Evolutionary conservation across 2,113 vertebrate genomes (phyloP).

Genomic region (Dipodomys ordii): DNA sequence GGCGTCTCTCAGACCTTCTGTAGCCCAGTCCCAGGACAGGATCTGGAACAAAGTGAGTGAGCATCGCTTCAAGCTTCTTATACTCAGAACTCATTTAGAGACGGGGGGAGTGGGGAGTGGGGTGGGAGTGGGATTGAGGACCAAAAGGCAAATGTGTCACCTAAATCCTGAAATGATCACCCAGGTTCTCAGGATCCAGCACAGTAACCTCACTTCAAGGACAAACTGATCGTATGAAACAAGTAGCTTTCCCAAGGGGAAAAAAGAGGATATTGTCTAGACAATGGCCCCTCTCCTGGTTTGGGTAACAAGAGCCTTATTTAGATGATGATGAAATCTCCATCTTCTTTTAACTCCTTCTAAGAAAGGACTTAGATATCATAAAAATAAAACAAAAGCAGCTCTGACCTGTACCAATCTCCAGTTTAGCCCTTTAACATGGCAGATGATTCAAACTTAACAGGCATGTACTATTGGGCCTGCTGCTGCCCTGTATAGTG

Average conservation of each 20-base stretch:
- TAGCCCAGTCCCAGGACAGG: background rate
- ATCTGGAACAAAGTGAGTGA: background rate
- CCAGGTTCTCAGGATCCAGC: background rate
- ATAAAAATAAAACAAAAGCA: background rate
- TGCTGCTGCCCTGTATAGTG: background rate
- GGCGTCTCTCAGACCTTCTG: conserved; percentile 10
- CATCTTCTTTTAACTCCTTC: background rate
- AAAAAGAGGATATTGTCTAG: conserved; percentile 31
- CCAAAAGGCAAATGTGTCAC: background rate
- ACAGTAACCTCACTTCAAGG: background rate
- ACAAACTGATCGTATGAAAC: background rate
- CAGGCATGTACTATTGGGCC: background rate
- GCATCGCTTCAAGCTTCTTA: background rate
- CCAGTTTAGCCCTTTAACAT: too few species aligned
- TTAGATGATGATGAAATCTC: conserved; percentile 28
- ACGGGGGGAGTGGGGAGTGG: background rate
- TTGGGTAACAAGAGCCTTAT: background rate
- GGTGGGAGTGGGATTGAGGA: background rate
- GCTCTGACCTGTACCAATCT: background rate
- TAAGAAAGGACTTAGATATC: conserved; percentile 25
- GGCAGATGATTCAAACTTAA: background rate
- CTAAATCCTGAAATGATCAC: background rate
- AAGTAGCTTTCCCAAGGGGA: background rate
- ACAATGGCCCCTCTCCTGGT: conserved; percentile 33
- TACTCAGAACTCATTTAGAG: background rate